Base-by-base conservation (phyloP, 1,140 invertebrate genomes). In the Euglossa dilemma region DNA sequence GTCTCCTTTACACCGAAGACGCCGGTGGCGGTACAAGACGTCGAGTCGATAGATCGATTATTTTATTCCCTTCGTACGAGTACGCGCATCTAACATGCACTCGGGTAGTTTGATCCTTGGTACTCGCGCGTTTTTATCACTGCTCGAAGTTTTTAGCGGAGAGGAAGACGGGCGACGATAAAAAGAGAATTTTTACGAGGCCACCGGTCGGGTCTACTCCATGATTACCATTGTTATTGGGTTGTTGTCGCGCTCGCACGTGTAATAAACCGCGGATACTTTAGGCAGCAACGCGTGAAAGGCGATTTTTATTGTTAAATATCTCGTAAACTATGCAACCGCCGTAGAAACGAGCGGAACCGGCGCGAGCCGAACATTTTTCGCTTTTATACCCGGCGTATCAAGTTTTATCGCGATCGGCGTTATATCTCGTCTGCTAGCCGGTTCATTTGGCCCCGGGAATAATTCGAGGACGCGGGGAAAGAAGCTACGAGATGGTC, bases 231-330 rank as follows among this genome's bases (percentile, higher is more conserved):
- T 57, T 12, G 36, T 45, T 61, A 74, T n/a, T 16, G 36, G 25
- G 20, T 73, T 54, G 56, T 73, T 43, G 6, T 73, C 25, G 25
- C 57, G 45, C 36, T 18, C 12, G 20, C 36, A 6, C 36, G 23
- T n/a, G 52, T 73, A 59, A 74, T 74, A 74, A 74, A 61, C 23
- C 11, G 20, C 54, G 43, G 36, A 57, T 74, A 45, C n/a, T 47
- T 74, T 23, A 28, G 25, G 71, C 43, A 43, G 71, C 20, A 6
- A 52, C 50, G 50, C 18, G 69, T 54, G 47, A 57, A 57, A 66
- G n/a, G 45, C 23, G 47, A 57, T 43, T 72, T 72, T 43, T 73
- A 74, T 57, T 59, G 54, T 59, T 74, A 59, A 74, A 74, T 25
- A 74, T 25, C 71, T 74, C 71, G 71, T 74, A 74, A 74, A 74